phyloP scores from a whole-genome alignment of 2,797 vertebrate species.

The Apogon hyalosoma region DNA sequence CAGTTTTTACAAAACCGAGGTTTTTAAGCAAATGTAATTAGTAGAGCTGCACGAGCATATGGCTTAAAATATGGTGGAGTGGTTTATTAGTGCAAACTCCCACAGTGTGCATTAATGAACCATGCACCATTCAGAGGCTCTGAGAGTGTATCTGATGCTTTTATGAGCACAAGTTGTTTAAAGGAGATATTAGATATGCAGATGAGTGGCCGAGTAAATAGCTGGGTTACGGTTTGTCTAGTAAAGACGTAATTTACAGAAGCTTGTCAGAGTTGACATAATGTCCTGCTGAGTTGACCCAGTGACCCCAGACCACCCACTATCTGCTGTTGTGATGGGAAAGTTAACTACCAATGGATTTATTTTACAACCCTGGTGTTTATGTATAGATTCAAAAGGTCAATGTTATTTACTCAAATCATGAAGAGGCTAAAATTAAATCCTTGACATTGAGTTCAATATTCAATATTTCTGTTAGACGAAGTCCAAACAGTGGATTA shows the following conservation, averaged over 20 bases:
- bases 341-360: neutral
- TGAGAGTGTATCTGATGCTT: conserved; percentile 1
- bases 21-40: conserved; percentile 48
- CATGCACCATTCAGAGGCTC: conserved; percentile 18
- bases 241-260: conserved; percentile 22
- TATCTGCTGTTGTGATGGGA: neutral
- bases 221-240: conserved; percentile 11
- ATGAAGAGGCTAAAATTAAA: neutral
- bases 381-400: conserved; percentile 20
- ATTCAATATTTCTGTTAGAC: neutral
- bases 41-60: conserved; percentile 14
- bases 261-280: conserved; percentile 24
- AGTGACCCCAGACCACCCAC: conserved; percentile 42
- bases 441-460: too few species aligned
- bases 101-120: conserved; percentile 3
- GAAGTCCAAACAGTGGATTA: conserved; percentile 35
- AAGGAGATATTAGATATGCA: conserved; percentile 4
- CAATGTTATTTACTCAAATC: neutral
- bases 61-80: neutral
- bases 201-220: conserved; percentile 4
- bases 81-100: neutral
- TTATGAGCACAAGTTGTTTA: conserved; percentile 10
- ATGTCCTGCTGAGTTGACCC: conserved; percentile 40
- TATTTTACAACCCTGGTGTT: neutral
- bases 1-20: conserved; percentile 46